Evolutionary conservation across 1,140 invertebrate genomes (phyloP).

Genomic region (Drosophila jambulina): DNA sequence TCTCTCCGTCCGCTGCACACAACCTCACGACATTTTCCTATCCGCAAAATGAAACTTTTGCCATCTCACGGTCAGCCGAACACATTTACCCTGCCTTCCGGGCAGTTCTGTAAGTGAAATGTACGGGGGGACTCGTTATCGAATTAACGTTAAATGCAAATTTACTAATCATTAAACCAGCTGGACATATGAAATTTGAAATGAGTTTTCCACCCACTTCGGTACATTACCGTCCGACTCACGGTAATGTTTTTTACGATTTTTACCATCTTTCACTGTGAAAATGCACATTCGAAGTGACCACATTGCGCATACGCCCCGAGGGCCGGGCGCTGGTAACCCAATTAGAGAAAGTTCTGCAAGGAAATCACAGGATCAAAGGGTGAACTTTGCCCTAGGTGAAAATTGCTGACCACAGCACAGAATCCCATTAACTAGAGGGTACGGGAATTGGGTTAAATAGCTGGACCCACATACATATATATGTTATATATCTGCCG

Average conservation of each 20-base stretch:
- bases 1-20: slow-evolving; percentile 38
- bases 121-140: background rate
- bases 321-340: slow-evolving; percentile 3
- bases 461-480: slow-evolving; percentile 1
- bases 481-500: slow-evolving; percentile 1
- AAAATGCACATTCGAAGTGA: slow-evolving; percentile 83
- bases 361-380: slow-evolving; percentile 14
- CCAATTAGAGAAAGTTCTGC: slow-evolving; percentile 25
- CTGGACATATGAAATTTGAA: slow-evolving; percentile 84
- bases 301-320: slow-evolving; percentile 51
- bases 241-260: slow-evolving; percentile 72
- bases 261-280: slow-evolving; percentile 85
- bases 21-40: slow-evolving; percentile 35
- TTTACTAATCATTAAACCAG: slow-evolving; percentile 72
- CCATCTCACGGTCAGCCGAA: slow-evolving; percentile 24
- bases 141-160: slow-evolving; percentile 29
- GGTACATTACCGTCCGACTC: slow-evolving; percentile 6
- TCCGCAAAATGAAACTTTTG: slow-evolving; percentile 32
- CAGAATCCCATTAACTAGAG: slow-evolving; percentile 13
- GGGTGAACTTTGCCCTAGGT: slow-evolving; percentile 11
- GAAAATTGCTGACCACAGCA: slow-evolving; percentile 3
- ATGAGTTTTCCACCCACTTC: slow-evolving; percentile 40
- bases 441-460: slow-evolving; percentile 6
- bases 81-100: slow-evolving; percentile 12
- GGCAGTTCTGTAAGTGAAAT: slow-evolving; percentile 35